Evolutionary conservation across 2,888 invertebrate genomes (phyloP).

Genomic region (Liopterus haemorrhoidalis): DNA sequence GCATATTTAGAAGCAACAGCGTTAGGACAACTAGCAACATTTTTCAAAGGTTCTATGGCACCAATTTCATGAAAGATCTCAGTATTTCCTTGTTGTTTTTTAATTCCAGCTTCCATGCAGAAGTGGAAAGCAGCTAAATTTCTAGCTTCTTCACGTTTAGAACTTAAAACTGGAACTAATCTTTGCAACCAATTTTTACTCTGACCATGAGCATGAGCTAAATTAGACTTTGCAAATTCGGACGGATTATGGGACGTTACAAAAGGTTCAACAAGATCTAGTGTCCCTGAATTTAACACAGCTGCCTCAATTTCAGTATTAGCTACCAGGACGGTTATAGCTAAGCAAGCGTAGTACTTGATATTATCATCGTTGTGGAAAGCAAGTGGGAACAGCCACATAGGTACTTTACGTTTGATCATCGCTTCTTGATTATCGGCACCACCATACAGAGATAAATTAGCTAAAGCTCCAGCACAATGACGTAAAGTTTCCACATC

Average conservation of each 20-base stretch:
- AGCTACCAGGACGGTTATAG: slow-evolving; percentile 92
- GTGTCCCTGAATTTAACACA: slow-evolving; percentile 91
- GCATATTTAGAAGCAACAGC: slow-evolving; percentile 97
- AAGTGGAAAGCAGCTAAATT: slow-evolving; percentile 97
- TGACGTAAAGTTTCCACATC: slow-evolving; percentile 90
- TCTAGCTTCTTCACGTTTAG: slow-evolving; percentile 91
- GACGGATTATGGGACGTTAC: slow-evolving; percentile 90
- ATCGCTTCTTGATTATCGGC: slow-evolving; percentile 96
- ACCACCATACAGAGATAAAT: slow-evolving; percentile 92
- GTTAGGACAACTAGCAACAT: slow-evolving; percentile 95
- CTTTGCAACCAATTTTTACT: slow-evolving; percentile 91
- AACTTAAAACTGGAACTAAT: slow-evolving; percentile 88
- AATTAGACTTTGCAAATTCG: slow-evolving; percentile 87
- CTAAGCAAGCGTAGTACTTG: slow-evolving; percentile 97
- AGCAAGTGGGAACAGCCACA: slow-evolving; percentile 97
- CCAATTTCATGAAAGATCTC: slow-evolving; percentile 90
- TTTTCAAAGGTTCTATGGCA: slow-evolving; percentile 90
- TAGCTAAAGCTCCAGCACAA: slow-evolving; percentile 94
- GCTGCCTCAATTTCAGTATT: slow-evolving; percentile 98
- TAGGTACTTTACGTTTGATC: slow-evolving; percentile 89
- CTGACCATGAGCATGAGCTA: slow-evolving; percentile 92
- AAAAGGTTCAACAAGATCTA: slow-evolving; percentile 95
- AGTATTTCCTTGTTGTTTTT: slow-evolving; percentile 86
- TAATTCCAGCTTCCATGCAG: slow-evolving; percentile 98
- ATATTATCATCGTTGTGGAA: slow-evolving; percentile 95